Evolutionary conservation across 2,113 vertebrate genomes (phyloP).

Genomic region (Zonotrichia leucophrys): DNA sequence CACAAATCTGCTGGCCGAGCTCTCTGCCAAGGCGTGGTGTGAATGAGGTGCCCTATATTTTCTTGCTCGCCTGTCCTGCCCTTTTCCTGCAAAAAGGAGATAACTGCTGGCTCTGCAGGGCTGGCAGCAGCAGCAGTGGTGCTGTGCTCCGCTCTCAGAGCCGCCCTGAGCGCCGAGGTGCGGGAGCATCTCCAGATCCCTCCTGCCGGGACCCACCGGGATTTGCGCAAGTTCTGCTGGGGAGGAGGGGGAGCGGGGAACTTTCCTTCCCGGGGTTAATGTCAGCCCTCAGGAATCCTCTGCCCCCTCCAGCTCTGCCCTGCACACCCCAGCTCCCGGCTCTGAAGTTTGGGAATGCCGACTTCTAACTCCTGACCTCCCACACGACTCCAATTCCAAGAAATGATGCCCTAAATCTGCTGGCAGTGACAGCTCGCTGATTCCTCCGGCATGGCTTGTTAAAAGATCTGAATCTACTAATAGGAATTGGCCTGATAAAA

Average conservation of each 20-base stretch:
- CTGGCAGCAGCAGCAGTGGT: neutral
- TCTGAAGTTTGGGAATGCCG: neutral
- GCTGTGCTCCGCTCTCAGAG: rapidly evolving
- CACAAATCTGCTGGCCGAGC: neutral
- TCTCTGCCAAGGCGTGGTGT: neutral
- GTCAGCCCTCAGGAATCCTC: neutral
- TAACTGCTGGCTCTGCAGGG: neutral
- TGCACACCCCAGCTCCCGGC: rapidly evolving
- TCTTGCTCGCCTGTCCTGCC: neutral
- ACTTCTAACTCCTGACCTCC: neutral
- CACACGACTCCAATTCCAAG: neutral
- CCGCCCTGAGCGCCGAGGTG: neutral
- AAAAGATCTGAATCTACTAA: constrained; percentile 45
- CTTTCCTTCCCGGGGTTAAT: neutral
- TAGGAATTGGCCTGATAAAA: constrained; percentile 55
- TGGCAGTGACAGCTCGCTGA: neutral
- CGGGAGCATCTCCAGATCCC: neutral
- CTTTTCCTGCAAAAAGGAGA: neutral
- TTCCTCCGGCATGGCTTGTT: neutral
- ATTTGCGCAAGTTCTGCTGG: neutral
- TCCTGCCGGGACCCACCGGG: neutral
- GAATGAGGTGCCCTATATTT: neutral
- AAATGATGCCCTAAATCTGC: constrained; percentile 21
- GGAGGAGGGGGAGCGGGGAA: neutral
- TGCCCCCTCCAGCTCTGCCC: neutral